Base-by-base conservation (phyloP, 2,888 invertebrate species). In the Xanthia togata region DNA sequence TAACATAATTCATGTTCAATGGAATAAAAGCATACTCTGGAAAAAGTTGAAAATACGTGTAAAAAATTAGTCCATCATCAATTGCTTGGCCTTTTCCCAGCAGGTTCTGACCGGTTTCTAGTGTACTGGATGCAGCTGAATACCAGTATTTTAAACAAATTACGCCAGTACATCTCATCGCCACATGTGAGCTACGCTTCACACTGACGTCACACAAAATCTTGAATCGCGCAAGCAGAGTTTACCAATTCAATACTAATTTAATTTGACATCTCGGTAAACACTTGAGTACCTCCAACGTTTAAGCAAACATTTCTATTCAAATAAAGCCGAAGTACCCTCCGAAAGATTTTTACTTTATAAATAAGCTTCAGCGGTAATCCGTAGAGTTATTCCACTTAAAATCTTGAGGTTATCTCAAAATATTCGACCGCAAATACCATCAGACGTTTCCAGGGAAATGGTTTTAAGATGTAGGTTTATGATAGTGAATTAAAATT, bases 361-460 rank as follows among this genome's bases (percentile, higher is more conserved):
- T 65, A 76, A 75, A 79, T 73, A 85, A 80, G 53, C 78, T 76
- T 57, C 4, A 9, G 23, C 35, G 26, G 69, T 72, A 70, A 79
- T 79, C 63, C 65, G 59, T 44, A 53, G 47, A 72, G 60, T 57
- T 82, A 68, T 73, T 64, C 72, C 59, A 82, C 64, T 82, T 78
- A 60, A 73, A 72, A 53, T 70, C 60, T 73, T 72, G 74, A 68
- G 79, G 72, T 76, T 79, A 85, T 76, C 83, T 72, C 12, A 26
- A 53, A 71, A 85, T 63, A 55, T 69, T 63, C 31, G 62, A 44
- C 64, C 60, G 41, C 62, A 44, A 78, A 78, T 67, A 76, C 57
- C 70, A 64, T 64, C 1, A 67, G 73, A 76, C 53, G 50, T 57
- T n/a, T 41, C 4, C 9, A 47, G 0, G 73, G 47, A 74, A 75